Evolutionary conservation across 1,140 invertebrate species (phyloP).

Genomic region (Diprion similis): DNA sequence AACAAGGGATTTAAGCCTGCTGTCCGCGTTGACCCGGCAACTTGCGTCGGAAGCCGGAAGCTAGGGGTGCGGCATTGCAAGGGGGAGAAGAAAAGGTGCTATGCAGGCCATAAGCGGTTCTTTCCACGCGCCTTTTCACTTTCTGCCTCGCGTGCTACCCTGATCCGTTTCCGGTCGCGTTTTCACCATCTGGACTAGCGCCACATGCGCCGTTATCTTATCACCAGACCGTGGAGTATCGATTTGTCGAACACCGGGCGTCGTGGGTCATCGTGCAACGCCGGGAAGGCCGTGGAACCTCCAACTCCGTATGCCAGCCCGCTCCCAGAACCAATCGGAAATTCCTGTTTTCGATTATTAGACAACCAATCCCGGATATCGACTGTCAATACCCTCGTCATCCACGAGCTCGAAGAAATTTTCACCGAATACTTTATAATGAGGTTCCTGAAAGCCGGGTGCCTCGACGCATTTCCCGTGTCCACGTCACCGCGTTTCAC

Average conservation of each 20-base stretch:
- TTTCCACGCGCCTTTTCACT: slow-evolving; percentile 13
- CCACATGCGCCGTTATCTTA: not conserved
- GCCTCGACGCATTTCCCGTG: too few relatives aligned
- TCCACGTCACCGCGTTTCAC: too few relatives aligned
- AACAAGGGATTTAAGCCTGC: slow-evolving; percentile 42
- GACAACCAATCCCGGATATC: slow-evolving; percentile 32
- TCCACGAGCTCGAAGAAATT: slow-evolving; percentile 14
- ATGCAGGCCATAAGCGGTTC: too few relatives aligned
- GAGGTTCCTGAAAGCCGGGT: too few relatives aligned
- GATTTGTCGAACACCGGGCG: slow-evolving; percentile 30
- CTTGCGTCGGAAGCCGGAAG: not conserved
- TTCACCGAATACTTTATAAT: too few relatives aligned
- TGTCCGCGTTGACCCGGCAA: not conserved
- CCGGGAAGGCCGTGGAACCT: slow-evolving; percentile 32
- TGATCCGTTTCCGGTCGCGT: slow-evolving; percentile 54
- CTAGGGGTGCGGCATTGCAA: slow-evolving; percentile 22
- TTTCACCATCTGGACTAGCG: slow-evolving; percentile 34
- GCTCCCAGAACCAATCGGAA: slow-evolving; percentile 54
- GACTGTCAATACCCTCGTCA: slow-evolving; percentile 29
- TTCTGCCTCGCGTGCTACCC: slow-evolving; percentile 35
- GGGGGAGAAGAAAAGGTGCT: slow-evolving; percentile 7
- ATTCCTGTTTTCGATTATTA: slow-evolving; percentile 53
- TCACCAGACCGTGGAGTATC: slow-evolving; percentile 34
- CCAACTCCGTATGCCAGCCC: slow-evolving; percentile 46
- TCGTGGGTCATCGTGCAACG: not conserved